Evolutionary conservation across 1,140 invertebrate species (phyloP), one percentile per base, ranked within the genome.

Genomic region (Drosophila kepulauana): DNA sequence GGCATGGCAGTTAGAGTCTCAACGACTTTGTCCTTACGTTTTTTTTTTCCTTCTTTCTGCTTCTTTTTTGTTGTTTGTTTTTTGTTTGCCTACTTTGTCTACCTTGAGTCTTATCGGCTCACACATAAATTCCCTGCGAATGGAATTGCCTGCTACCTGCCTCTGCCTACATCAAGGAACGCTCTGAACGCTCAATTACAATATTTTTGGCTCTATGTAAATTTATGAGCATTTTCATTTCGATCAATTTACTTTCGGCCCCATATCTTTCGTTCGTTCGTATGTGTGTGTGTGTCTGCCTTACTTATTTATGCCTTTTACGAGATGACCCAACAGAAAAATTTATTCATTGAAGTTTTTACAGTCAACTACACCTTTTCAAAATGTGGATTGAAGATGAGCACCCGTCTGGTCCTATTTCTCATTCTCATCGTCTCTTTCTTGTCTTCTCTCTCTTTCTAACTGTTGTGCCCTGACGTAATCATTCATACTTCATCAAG

Each of bases 401-500:
- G 58, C 72, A 70, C 58, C 43, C 59, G 46, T 57, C 63, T 58
- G 43, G 11, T 35, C 11, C 58, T 25, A 25, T 48, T 48, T 61
- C 10, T n/a, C 46, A 67, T 15, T 65, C 6, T 61, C 59, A 20
- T 43, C 10, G 5, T 54, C 65, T 56, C 7, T 51, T 10, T 65
- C 38, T 20, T 25, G 20, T 0, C 20, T 11, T 61, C 16, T n/a
- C 0, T 66, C 70, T 56, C 15, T 66, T 3, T 56, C 56, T 28
- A 15, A 54, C 64, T 75, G 66, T 63, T 54, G 20, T 25, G 58
- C 58, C 46, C 81, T 66, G 78, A 68, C 82, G 80, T 78, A 88
- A 88, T 89, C 86, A 89, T 89, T 89, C 86, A 89, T 89, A 85
- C 85, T 90, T 90, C 85, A 89, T 89, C 85, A 89, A 89, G 78